phyloP scores from a whole-genome alignment of 2,113 vertebrate species.

The Cervus canadensis region DNA sequence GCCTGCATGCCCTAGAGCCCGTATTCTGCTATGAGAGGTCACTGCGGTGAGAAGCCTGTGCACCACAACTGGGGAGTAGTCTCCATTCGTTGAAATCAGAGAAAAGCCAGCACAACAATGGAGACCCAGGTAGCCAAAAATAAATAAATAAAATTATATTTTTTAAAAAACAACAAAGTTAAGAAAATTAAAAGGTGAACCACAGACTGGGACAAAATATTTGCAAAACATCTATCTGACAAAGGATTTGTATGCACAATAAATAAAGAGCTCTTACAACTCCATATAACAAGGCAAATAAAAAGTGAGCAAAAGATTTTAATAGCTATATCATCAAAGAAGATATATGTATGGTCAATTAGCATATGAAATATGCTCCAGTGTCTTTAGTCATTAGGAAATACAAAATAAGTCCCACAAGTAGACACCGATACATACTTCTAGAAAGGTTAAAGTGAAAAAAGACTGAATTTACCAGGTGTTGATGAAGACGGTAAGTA shows the following conservation, averaged over 20 bases:
- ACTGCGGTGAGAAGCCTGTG: not conserved
- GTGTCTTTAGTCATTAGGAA: not conserved
- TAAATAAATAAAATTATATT: not conserved
- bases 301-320: not conserved
- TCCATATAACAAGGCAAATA: not conserved
- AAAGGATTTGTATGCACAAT: not conserved
- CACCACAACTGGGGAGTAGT: not conserved
- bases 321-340: not conserved
- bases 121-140: not conserved
- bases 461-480: not conserved
- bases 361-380: not conserved
- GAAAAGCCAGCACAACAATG: not conserved
- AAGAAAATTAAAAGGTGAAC: not conserved
- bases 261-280: not conserved
- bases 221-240: not conserved
- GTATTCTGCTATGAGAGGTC: not conserved
- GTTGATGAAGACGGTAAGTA: not conserved
- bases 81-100: fast-evolving
- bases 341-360: not conserved
- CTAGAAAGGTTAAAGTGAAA: not conserved
- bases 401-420: not conserved
- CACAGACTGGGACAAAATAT: not conserved
- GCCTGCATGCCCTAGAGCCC: not conserved
- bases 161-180: not conserved
- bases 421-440: not conserved